phyloP scores from a whole-genome alignment of 1,140 invertebrate species.

The Drosophila elegans region DNA sequence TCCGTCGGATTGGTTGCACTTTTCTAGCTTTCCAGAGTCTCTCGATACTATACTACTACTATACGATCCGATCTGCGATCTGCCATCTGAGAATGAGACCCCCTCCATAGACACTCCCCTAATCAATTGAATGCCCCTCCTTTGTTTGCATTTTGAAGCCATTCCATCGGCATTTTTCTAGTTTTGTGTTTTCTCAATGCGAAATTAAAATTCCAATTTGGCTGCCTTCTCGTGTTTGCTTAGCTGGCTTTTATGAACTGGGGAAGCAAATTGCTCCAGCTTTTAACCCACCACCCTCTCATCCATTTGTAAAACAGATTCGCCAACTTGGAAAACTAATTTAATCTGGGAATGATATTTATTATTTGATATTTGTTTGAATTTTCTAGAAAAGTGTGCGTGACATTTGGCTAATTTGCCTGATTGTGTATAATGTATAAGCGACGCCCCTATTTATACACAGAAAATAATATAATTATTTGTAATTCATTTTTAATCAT shows the following conservation, averaged over 20 bases:
- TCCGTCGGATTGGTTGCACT: constrained; percentile 57
- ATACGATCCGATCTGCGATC: constrained; percentile 14
- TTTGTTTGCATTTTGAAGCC: constrained; percentile 59
- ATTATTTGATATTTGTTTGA: constrained; percentile 19
- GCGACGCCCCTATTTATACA: constrained; percentile 8
- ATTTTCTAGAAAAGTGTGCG: constrained; percentile 37
- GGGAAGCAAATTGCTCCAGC: constrained; percentile 1
- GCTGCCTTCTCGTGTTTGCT: constrained; percentile 52
- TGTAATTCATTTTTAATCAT: background rate
- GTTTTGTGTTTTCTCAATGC: constrained; percentile 61
- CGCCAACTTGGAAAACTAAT: constrained; percentile 33
- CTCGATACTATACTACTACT: constrained; percentile 4
- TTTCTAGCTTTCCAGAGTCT: constrained; percentile 5
- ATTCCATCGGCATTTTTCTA: constrained; percentile 28
- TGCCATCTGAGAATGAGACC: constrained; percentile 4
- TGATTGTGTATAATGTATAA: constrained; percentile 9
- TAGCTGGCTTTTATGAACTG: constrained; percentile 51
- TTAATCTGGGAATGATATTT: constrained; percentile 55
- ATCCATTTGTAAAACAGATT: constrained; percentile 30
- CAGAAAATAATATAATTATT: background rate
- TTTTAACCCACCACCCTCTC: background rate
- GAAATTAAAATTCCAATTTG: constrained; percentile 79
- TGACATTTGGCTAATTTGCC: constrained; percentile 68
- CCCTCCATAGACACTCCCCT: constrained; percentile 33
- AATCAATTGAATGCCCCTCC: constrained; percentile 76